phyloP scores from a whole-genome alignment of 1,140 invertebrate genomes.

The Hermetia illucens region DNA sequence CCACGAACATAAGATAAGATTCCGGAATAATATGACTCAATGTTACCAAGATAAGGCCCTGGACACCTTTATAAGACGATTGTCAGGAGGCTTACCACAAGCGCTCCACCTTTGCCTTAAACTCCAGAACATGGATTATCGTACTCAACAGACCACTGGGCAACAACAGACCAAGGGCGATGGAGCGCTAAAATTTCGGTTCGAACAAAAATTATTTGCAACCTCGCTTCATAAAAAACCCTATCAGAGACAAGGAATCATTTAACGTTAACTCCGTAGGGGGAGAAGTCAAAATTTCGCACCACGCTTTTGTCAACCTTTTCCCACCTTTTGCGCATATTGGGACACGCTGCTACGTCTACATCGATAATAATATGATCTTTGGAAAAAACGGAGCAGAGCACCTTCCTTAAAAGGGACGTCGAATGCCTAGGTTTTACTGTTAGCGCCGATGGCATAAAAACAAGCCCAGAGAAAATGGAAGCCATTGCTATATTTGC shows the following conservation, averaged over 20 bases:
- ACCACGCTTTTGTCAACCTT: not conserved
- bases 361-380: conserved; percentile 17
- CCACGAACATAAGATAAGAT: too few relatives aligned
- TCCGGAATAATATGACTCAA: too few relatives aligned
- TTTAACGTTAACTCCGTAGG: conserved; percentile 9
- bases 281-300: conserved; percentile 5
- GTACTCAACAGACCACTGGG: too few relatives aligned
- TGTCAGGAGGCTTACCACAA: too few relatives aligned
- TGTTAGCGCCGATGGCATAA: conserved; percentile 25
- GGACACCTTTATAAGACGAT: too few relatives aligned
- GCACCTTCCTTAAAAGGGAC: conserved; percentile 29
- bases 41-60: too few relatives aligned
- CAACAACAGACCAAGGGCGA: too few relatives aligned
- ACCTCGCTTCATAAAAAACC: conserved; percentile 5
- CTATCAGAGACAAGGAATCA: conserved; percentile 5
- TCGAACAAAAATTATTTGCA: conserved; percentile 13
- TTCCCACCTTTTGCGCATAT: conserved; percentile 6
- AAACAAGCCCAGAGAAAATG: conserved; percentile 28
- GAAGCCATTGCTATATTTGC: conserved; percentile 22
- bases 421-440: conserved; percentile 31
- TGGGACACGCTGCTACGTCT: conserved; percentile 7
- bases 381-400: conserved; percentile 12
- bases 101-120: too few relatives aligned
- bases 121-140: too few relatives aligned
- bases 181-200: too few relatives aligned